These are phyloP conservation scores for Elmis aenea DNA, from an alignment of 2,888 invertebrate species.

Conservation along the genomic window DNA sequence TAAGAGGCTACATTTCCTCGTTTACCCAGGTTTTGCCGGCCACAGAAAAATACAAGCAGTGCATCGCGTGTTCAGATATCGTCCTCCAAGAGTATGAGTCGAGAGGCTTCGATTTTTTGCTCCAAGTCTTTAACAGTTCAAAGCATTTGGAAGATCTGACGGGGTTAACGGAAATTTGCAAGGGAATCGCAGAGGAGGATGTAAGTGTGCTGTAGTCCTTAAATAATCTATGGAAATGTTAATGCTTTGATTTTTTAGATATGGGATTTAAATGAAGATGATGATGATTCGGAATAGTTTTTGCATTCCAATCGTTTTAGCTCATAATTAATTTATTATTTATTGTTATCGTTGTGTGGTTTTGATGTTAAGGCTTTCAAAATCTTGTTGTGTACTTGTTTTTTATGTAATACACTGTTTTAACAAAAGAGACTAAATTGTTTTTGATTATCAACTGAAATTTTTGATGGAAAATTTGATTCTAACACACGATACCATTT, in stretches of 20 bases:
- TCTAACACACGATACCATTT: too few species aligned
- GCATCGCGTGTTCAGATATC: slow-evolving; percentile 82
- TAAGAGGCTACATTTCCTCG: slow-evolving; percentile 83
- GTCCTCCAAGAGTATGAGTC: slow-evolving; percentile 49
- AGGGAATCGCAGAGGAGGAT: slow-evolving; percentile 31
- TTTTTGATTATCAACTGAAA: too few species aligned
- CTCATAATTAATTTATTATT: too few species aligned
- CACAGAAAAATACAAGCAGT: slow-evolving; percentile 79
- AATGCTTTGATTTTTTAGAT: slow-evolving; percentile 11
- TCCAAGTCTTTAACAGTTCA: slow-evolving; percentile 75
- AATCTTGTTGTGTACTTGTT: too few species aligned
- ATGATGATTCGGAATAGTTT: slow-evolving; percentile 12
- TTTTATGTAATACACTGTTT: too few species aligned
- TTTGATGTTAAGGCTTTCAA: too few species aligned
- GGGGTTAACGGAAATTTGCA: slow-evolving; percentile 64
- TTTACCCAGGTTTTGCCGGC: slow-evolving; percentile 80
- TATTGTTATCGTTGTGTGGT: too few species aligned
- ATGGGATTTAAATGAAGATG: slow-evolving; percentile 16
- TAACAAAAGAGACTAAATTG: too few species aligned
- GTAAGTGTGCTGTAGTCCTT: too few species aligned
- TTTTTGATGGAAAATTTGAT: too few species aligned
- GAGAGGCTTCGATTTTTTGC: slow-evolving; percentile 66
- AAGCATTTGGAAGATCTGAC: slow-evolving; percentile 81
- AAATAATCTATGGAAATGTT: background rate
- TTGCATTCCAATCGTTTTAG: too few species aligned